Base-by-base conservation (phyloP, 92 coral and sea anemone genomes). In the Desmophyllum pertusum region DNA sequence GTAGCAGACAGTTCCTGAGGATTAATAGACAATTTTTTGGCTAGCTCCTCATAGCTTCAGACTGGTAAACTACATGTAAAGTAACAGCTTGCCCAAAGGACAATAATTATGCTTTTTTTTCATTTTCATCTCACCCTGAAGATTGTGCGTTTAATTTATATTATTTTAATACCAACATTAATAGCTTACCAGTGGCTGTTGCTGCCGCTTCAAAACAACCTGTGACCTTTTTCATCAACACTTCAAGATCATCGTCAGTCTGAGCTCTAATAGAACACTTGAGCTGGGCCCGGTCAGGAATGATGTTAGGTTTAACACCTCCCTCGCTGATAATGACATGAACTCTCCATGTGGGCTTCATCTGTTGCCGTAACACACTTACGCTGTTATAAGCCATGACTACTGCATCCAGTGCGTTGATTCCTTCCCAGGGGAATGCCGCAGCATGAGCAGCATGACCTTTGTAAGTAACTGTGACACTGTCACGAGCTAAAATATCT, bases 341-440 rank as follows among this genome's bases (percentile, higher is more conserved):
- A 7, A 89, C 94, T n/a, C 94, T 75, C 96, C 98, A 94, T n/a
- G 96, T 83, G 38, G 98, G 98, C 63, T 94, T 94, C 93, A 94
- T 85, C 85, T 94, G 98, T 52, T 94, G 98, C 36, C 98, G 89
- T 75, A 94, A 46, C 55, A 87, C 86, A 67, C 94, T 93, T 31
- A 93, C 69, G 71, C 42, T 83, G 76, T 68, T 92, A 72, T 94
- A 93, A 42, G 94, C 91, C 76, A 91, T 64, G 10, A 94, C 94
- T 36, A 94, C 96, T 40, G 98, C 98, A 84, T 94, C 98, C 41
- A 94, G 75, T 0, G 98, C 98, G 88, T 94, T 94, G 68, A 93
- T 62, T 30, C 98, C 98, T 79, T 94, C 94, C 96, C 97, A 95
- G 0, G 98, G 98, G 52, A 90, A 94, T 76, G 95, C 95, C 4